These are phyloP conservation scores for Pachypanchax playfairii DNA, from an alignment of 2,113 vertebrate genomes.

Conservation along the genomic window DNA sequence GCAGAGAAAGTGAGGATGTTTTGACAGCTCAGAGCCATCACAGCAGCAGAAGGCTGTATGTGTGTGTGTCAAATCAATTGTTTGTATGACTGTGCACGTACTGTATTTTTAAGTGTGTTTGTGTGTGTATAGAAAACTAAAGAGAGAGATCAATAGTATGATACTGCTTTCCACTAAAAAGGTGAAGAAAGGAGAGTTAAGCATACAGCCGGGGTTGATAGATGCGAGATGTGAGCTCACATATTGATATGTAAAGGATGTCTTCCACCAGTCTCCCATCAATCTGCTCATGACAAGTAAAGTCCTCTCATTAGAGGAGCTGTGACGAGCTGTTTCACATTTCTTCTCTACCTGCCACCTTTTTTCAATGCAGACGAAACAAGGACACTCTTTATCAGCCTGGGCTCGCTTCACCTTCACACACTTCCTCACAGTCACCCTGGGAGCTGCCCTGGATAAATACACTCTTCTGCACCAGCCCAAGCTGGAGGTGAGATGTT, in stretches of 20 bases:
- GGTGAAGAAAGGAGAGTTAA: conserved; percentile 27
- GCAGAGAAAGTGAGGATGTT: conserved; percentile 69
- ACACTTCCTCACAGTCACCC: conserved; percentile 25
- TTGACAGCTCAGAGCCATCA: conserved; percentile 79
- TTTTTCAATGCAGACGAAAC: conserved; percentile 2
- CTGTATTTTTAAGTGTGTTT: conserved; percentile 25
- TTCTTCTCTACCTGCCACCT: conserved; percentile 1
- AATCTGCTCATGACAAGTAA: conserved; percentile 30
- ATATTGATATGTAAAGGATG: conserved; percentile 36
- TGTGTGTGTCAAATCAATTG: conserved; percentile 26
- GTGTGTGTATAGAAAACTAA: conserved; percentile 48
- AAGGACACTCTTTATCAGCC: conserved; percentile 17
- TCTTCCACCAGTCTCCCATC: conserved; percentile 37
- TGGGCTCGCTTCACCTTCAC: conserved; percentile 35
- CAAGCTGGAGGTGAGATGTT: conserved; percentile 47
- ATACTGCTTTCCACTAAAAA: conserved; percentile 62
- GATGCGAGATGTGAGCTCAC: conserved; percentile 26
- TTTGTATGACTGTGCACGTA: conserved; percentile 23
- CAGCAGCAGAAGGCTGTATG: conserved; percentile 72
- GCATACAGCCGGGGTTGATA: conserved; percentile 42
- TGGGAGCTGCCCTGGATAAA: conserved; percentile 41
- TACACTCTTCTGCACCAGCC: conserved; percentile 27
- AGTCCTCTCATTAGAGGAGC: conserved; percentile 31
- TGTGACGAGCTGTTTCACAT: conserved; percentile 26
- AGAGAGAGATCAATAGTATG: conserved; percentile 57